Conservation (phyloP, 2,888 invertebrate species). For the Eledona agricola region DNA sequence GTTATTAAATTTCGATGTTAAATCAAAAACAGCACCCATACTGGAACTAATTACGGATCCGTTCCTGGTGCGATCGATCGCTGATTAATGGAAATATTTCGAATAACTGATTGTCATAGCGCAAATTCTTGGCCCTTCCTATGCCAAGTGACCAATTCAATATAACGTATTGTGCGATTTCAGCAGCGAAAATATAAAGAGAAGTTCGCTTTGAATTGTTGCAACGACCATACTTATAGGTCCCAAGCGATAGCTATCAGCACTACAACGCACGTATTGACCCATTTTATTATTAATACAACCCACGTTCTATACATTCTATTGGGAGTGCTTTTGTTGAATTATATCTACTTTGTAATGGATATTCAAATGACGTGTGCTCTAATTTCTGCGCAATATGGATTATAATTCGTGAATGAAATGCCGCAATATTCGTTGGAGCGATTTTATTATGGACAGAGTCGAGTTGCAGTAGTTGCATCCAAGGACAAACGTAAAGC, state of each 20-base stretch:
- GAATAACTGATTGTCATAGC: conserved; percentile 5
- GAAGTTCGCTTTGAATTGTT: conserved; percentile 18
- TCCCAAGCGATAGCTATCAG: conserved; percentile 39
- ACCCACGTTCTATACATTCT: conserved; percentile 23
- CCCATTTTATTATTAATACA: conserved; percentile 39
- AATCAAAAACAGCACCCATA: no score
- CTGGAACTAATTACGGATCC: no score
- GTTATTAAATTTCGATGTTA: no score
- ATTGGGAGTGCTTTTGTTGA: conserved; percentile 26
- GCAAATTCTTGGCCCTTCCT: neutral
- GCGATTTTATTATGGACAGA: conserved; percentile 21
- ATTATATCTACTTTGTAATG: conserved; percentile 24
- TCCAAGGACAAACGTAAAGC: no score
- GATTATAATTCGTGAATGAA: conserved; percentile 9
- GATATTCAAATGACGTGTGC: conserved; percentile 19
- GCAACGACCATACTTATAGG: conserved; percentile 30
- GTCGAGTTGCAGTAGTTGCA: no score
- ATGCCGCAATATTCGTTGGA: conserved; percentile 7
- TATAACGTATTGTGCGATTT: neutral
- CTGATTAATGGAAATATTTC: neutral
- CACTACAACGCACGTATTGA: conserved; percentile 41
- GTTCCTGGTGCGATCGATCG: neutral
- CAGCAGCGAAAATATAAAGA: conserved; percentile 3
- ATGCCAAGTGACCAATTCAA: neutral
- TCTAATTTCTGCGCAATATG: conserved; percentile 14